Evolutionary conservation across 2,888 invertebrate genomes (phyloP).

Genomic region (Lathronympha strigana): DNA sequence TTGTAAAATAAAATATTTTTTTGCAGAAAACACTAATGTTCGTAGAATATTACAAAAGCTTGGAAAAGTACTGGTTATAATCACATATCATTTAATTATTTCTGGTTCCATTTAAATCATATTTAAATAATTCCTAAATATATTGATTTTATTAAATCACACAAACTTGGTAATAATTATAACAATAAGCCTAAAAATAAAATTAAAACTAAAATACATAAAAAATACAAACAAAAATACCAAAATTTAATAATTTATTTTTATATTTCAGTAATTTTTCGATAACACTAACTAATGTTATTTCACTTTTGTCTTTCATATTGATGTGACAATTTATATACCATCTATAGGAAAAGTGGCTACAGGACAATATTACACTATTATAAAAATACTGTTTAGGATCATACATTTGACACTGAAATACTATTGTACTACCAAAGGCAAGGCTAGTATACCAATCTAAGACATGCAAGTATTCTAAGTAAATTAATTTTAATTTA

Average conservation of each 20-base stretch:
- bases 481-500: neutral
- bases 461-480: conserved; percentile 29
- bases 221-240: too few relatives aligned
- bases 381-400: conserved; percentile 39
- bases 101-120: conserved; percentile 10
- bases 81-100: conserved; percentile 9
- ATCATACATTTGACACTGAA: conserved; percentile 39
- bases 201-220: too few relatives aligned
- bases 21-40: neutral
- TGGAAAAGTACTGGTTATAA: neutral
- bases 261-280: conserved; percentile 37
- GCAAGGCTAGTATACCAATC: conserved; percentile 23
- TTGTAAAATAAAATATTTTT: neutral
- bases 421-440: conserved; percentile 35
- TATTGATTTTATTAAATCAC: too few relatives aligned
- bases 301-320: conserved; percentile 83
- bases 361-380: conserved; percentile 37
- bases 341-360: conserved; percentile 27
- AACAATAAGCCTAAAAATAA: too few relatives aligned
- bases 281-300: conserved; percentile 64
- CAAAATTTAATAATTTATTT: conserved; percentile 25
- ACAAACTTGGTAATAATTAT: too few relatives aligned
- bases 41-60: conserved; percentile 4
- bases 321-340: conserved; percentile 49
- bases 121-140: conserved; percentile 20